Conservation (phyloP, 2,888 invertebrate species). For the Fragum sueziense region DNA sequence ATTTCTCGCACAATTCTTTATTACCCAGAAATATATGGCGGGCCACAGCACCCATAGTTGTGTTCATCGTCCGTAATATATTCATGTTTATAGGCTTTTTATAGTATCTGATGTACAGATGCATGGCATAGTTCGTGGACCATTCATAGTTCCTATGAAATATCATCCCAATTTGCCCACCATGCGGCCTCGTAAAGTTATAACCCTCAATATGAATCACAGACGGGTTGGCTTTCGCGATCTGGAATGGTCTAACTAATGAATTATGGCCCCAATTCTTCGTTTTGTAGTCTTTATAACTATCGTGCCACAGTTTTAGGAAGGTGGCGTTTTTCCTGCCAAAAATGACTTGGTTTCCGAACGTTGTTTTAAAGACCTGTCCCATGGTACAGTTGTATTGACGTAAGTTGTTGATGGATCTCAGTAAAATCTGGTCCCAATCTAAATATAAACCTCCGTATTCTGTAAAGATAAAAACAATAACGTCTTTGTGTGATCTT, state of each 20-base stretch:
- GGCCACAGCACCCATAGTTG: conserved; percentile 55
- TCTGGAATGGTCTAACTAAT: conserved; percentile 5
- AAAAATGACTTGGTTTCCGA: conserved; percentile 26
- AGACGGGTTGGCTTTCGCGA: conserved; percentile 23
- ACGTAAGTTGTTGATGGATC: conserved; percentile 13
- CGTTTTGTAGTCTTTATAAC: conserved; percentile 26
- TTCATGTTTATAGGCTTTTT: conserved; percentile 35
- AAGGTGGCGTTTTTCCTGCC: conserved; percentile 30
- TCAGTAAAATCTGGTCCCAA: conserved; percentile 24
- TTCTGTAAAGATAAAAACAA: conserved; percentile 25
- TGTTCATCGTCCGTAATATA: conserved; percentile 51
- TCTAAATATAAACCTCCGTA: conserved; percentile 35
- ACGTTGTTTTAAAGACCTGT: conserved; percentile 1
- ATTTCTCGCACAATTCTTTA: conserved; percentile 48
- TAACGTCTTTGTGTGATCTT: too few relatives aligned
- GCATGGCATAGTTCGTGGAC: conserved; percentile 58
- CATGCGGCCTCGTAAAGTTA: conserved; percentile 33
- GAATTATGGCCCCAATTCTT: conserved; percentile 23
- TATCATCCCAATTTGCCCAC: conserved; percentile 24
- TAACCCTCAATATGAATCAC: conserved; percentile 33
- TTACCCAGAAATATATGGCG: conserved; percentile 56
- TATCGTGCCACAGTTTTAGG: conserved; percentile 30
- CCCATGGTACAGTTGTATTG: conserved; percentile 28
- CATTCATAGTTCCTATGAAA: conserved; percentile 52
- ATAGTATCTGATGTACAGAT: conserved; percentile 48